Conservation (phyloP, 1,140 invertebrate genomes). For the Cepaea nemoralis region DNA sequence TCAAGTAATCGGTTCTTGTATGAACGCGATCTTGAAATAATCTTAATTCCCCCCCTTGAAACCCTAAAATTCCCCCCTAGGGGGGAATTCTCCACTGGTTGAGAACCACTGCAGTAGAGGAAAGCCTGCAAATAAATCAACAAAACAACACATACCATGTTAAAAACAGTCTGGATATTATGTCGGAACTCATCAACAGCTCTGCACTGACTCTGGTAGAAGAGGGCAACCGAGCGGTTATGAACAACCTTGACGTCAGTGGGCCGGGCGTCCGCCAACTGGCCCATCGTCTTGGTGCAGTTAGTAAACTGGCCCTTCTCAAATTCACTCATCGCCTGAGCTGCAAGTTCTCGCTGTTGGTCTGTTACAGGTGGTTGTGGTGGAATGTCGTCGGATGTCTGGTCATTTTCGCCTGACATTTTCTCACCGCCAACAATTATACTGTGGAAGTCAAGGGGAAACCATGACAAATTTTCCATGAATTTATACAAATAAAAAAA, state of each 20-base stretch:
- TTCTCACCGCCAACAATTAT: neutral
- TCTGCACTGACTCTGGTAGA: slow-evolving; percentile 79
- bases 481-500: too few relatives aligned
- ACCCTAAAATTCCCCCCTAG: too few relatives aligned
- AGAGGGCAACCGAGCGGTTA: slow-evolving; percentile 82
- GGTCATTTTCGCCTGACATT: slow-evolving; percentile 35
- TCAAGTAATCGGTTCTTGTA: too few relatives aligned
- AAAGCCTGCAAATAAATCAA: too few relatives aligned
- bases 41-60: too few relatives aligned
- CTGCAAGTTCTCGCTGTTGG: slow-evolving; percentile 76
- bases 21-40: too few relatives aligned
- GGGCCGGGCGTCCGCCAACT: slow-evolving; percentile 76
- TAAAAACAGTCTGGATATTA: slow-evolving; percentile 77
- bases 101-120: too few relatives aligned
- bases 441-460: too few relatives aligned
- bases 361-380: slow-evolving; percentile 71
- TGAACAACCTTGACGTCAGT: slow-evolving; percentile 81
- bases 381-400: slow-evolving; percentile 36
- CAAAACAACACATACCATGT: slow-evolving; percentile 72
- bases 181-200: slow-evolving; percentile 82
- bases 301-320: slow-evolving; percentile 74
- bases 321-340: slow-evolving; percentile 76
- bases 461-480: too few relatives aligned
- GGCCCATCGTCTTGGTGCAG: slow-evolving; percentile 76
- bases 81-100: too few relatives aligned